Percentiles rank a stretch among this genome's conserved stretches.
Conservation (phyloP, 2,888 invertebrate species). For the Anoncus sp. region DNA sequence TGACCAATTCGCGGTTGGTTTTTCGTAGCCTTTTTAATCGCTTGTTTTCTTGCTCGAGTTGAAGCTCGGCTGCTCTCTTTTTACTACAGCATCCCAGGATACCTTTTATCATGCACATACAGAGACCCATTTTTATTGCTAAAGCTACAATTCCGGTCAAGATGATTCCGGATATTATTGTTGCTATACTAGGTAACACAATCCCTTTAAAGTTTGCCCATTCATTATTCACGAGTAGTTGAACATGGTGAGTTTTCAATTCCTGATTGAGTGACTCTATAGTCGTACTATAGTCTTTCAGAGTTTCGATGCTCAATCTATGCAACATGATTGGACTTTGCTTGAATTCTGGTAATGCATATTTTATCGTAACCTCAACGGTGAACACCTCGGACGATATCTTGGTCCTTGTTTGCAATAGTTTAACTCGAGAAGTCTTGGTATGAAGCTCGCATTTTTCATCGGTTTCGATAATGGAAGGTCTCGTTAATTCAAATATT, state of each 20-base stretch:
- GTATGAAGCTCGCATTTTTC: too few relatives aligned
- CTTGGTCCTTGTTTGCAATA: too few relatives aligned
- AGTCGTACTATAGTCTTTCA: constrained; percentile 26
- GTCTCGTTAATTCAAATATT: constrained; percentile 19
- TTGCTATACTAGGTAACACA: constrained; percentile 12
- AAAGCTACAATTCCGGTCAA: not conserved
- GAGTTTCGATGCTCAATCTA: constrained; percentile 12
- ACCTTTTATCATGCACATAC: constrained; percentile 10
- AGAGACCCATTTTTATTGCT: constrained; percentile 20
- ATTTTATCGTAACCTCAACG: constrained; percentile 1
- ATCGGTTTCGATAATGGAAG: constrained; percentile 21
- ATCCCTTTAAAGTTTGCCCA: constrained; percentile 37
- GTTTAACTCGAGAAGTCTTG: too few relatives aligned
- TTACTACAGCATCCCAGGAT: constrained; percentile 10
- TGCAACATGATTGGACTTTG: constrained; percentile 6
- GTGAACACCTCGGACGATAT: not conserved
- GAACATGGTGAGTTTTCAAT: constrained; percentile 2
- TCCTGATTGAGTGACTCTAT: constrained; percentile 15
- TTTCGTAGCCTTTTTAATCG: constrained; percentile 16
- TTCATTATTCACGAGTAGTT: constrained; percentile 22
- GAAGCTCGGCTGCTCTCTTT: too few relatives aligned
- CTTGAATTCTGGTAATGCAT: constrained; percentile 1
- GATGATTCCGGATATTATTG: constrained; percentile 17
- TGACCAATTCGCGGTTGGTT: too few relatives aligned
- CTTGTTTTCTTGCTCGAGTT: not conserved